Base-by-base conservation (phyloP, 2,113 vertebrate genomes). In the Lipotes vexillifer region DNA sequence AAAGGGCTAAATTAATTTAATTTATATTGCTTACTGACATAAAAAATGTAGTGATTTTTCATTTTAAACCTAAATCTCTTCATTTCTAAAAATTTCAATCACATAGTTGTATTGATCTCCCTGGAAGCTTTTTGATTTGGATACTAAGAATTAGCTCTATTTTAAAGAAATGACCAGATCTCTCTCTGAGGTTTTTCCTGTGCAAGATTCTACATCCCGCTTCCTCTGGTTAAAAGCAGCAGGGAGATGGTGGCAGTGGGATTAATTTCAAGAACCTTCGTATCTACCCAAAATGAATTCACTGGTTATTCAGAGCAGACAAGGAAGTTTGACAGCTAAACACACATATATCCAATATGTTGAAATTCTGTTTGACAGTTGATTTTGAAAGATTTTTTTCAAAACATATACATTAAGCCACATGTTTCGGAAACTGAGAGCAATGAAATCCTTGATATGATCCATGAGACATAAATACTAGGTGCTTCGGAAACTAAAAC, bases 401-500 rank as follows among this genome's bases (percentile, higher is more conserved):
- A 97, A 97, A 98, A 97, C 44, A 31, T 80, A 57, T 63, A 93
- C 88, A 97, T 78, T 78, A 63, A 94, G 78, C 72, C 69, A 82
- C 27, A 38, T 36, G 93, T 96, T 97, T 93, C 93, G 97, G 96
- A 98, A 93, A 33, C 63, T 95, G 72, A 95, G 83, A 97, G 93
- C 78, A 97, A 92, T 94, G 31, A 97, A 93, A 86, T 95, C n/a
- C 78, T 0, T 0, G 90, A 63, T 92, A 68, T 68, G 88, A 93
- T 97, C 93, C 90, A 65, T 88, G 66, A 93, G 83, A 98, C 97
- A 89, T 87, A 93, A 94, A 95, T 94, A 97, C 90, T 98, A 98
- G 92, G 92, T 97, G 88, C 93, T 97, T 68, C 97, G 96, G 95
- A 97, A 98, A 95, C 97, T 93, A 96, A 97, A 97, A 89, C 25